These are phyloP conservation scores for Chlorops oryzae DNA, from an alignment of 1,140 invertebrate genomes.

Conservation along the genomic window DNA sequence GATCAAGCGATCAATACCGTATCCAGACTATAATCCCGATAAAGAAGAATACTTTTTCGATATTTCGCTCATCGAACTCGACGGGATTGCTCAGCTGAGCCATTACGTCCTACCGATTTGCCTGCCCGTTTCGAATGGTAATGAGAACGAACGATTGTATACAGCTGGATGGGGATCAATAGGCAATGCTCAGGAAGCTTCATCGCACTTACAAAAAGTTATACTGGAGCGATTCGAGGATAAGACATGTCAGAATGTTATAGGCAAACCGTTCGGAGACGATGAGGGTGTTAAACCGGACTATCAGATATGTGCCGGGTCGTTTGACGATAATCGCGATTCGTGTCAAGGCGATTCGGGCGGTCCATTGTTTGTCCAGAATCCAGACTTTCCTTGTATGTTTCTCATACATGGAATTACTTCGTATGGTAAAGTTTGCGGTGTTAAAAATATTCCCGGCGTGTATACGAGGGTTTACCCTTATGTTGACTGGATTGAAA, in stretches of 20 bases:
- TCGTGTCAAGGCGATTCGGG: conserved; percentile 47
- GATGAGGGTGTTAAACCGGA: conserved; percentile 14
- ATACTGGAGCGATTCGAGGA: conserved; percentile 39
- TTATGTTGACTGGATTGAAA: conserved; percentile 40
- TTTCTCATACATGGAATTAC: conserved; percentile 33
- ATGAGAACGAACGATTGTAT: conserved; percentile 30
- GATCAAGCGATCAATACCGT: conserved; percentile 47
- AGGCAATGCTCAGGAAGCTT: conserved; percentile 39
- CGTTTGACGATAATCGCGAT: conserved; percentile 33
- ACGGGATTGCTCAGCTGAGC: conserved; percentile 47
- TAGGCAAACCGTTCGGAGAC: not conserved
- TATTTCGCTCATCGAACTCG: conserved; percentile 53
- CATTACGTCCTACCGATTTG: conserved; percentile 54
- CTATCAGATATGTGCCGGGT: conserved; percentile 64
- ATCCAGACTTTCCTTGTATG: conserved; percentile 27
- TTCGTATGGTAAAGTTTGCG: conserved; percentile 33
- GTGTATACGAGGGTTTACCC: conserved; percentile 36
- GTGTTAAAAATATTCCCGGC: conserved; percentile 24
- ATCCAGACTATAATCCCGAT: conserved; percentile 52
- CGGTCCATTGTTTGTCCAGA: conserved; percentile 36
- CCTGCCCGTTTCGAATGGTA: conserved; percentile 29
- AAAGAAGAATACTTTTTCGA: conserved; percentile 51
- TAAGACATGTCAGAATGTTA: no score
- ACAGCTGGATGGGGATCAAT: conserved; percentile 54
- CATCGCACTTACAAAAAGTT: conserved; percentile 52